Evolutionary conservation across 1,140 invertebrate genomes (phyloP).

Genomic region (Sycophila sp.): DNA sequence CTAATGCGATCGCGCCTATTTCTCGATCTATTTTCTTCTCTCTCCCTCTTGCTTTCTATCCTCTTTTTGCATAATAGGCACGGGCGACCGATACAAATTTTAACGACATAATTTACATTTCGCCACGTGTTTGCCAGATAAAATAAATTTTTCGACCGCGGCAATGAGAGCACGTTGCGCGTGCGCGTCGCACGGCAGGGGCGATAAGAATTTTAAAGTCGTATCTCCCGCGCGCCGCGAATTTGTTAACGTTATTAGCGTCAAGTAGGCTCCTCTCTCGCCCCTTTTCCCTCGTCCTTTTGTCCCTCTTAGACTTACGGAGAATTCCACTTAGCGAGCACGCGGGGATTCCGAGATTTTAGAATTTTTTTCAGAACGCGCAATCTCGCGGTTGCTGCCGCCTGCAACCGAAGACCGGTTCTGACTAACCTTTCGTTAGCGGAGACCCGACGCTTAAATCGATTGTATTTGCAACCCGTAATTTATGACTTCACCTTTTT

Average conservation of each 20-base stretch:
- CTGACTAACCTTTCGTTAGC: constrained; percentile 6
- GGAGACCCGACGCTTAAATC: not conserved
- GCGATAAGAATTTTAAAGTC: too few species aligned
- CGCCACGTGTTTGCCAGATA: not conserved
- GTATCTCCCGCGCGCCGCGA: too few species aligned
- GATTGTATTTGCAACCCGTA: constrained; percentile 13
- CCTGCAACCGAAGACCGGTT: constrained; percentile 27
- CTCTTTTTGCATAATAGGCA: too few species aligned
- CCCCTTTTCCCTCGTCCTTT: too few species aligned
- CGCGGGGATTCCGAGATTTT: not conserved
- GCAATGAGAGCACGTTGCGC: too few species aligned
- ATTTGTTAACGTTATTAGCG: too few species aligned
- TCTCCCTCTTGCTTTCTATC: too few species aligned
- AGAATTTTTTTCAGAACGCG: not conserved
- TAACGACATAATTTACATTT: not conserved
- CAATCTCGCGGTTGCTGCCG: constrained; percentile 3
- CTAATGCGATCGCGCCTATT: too few species aligned
- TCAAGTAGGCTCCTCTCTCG: too few species aligned
- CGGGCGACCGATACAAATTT: not conserved
- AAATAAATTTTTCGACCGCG: not conserved
- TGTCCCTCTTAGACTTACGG: too few species aligned
- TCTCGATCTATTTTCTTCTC: too few species aligned
- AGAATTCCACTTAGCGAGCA: not conserved
- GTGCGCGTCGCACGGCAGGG: too few species aligned
- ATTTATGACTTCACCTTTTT: not conserved